Evolutionary conservation across 2,888 invertebrate genomes (phyloP).

Genomic region (Mimas tiliae): DNA sequence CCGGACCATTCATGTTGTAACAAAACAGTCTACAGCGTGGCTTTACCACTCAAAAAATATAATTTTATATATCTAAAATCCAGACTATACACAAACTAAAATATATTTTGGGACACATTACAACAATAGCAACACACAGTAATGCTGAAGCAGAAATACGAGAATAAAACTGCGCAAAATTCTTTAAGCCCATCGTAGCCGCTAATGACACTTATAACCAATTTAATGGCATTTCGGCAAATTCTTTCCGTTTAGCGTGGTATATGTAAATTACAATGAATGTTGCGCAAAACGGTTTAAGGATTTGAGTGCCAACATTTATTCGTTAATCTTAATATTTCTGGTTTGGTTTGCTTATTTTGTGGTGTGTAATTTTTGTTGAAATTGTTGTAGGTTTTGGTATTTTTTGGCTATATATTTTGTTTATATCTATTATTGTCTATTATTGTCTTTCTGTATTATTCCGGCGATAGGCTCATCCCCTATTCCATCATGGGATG

Average conservation of each 20-base stretch:
- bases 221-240: constrained; percentile 28
- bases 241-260: constrained; percentile 27
- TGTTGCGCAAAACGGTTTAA: not conserved
- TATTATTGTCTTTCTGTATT: too few relatives aligned
- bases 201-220: constrained; percentile 23
- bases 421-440: too few relatives aligned
- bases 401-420: not conserved
- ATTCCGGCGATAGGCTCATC: not conserved
- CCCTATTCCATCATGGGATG: too few relatives aligned
- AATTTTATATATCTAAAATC: too few relatives aligned
- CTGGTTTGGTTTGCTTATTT: not conserved
- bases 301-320: constrained; percentile 9
- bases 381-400: not conserved
- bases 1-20: too few relatives aligned
- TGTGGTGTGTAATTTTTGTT: not conserved
- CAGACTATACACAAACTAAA: not conserved
- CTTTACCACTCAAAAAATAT: too few relatives aligned
- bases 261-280: constrained; percentile 27
- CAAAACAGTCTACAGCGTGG: too few relatives aligned
- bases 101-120: not conserved
- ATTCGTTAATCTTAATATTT: constrained; percentile 14
- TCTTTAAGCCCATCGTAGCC: not conserved
- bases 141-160: not conserved
- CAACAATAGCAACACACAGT: not conserved
- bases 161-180: constrained; percentile 3